Evolutionary conservation across 2,888 invertebrate species (phyloP).

Genomic region (Hydraecia micacea): DNA sequence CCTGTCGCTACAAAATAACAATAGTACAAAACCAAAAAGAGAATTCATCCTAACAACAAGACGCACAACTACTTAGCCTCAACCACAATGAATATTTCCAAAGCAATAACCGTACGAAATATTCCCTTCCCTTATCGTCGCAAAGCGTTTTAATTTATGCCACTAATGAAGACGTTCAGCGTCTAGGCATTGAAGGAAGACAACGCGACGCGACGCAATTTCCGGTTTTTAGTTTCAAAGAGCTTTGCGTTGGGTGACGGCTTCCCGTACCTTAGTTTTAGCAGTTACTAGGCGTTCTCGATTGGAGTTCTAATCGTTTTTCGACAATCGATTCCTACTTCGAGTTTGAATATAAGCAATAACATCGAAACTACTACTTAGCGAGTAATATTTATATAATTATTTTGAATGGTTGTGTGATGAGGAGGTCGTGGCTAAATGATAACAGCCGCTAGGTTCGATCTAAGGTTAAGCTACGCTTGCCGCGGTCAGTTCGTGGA

Average conservation of each 20-base stretch:
- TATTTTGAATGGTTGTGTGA: not conserved
- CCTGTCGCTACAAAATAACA: not conserved
- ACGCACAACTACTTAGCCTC: not conserved
- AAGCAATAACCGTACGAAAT: constrained; percentile 50
- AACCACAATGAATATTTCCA: not conserved
- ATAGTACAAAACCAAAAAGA: not conserved
- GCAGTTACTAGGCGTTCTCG: constrained; percentile 72
- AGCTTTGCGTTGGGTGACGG: constrained; percentile 73
- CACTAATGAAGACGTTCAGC: constrained; percentile 85
- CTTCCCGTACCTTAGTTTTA: constrained; percentile 75
- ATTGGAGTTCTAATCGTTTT: constrained; percentile 32
- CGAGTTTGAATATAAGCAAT: not conserved
- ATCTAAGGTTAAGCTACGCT: no score
- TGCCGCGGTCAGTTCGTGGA: no score
- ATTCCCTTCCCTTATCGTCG: constrained; percentile 35
- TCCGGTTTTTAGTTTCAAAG: constrained; percentile 90
- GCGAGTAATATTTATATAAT: not conserved
- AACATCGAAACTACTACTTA: not conserved
- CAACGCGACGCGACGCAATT: constrained; percentile 86
- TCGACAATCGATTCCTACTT: not conserved
- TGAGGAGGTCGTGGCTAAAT: no score
- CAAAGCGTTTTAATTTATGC: constrained; percentile 83
- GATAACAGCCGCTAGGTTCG: not conserved
- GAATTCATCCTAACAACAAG: not conserved
- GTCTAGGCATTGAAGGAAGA: constrained; percentile 83